Percentiles rank a stretch among this genome's conserved stretches.
Evolutionary conservation across 2,113 vertebrate species (phyloP).

Genomic region (Pyrgilauda ruficollis): DNA sequence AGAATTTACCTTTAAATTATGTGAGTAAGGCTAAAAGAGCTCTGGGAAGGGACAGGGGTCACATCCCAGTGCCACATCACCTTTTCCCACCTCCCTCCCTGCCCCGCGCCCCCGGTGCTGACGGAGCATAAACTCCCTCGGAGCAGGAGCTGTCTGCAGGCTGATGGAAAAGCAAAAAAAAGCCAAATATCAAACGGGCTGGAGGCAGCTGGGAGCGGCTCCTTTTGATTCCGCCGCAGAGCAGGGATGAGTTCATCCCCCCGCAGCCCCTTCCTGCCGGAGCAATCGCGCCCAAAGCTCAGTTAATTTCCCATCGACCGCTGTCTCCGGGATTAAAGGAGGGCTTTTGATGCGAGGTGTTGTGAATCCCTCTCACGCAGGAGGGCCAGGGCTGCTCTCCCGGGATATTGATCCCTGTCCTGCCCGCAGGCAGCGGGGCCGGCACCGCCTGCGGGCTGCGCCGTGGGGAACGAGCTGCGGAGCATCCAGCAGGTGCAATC

Average conservation of each 20-base stretch:
- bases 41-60: background rate
- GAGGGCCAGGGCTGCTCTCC: background rate
- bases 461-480: background rate
- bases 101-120: fast-evolving
- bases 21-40: background rate
- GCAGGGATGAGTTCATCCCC: background rate
- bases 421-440: background rate
- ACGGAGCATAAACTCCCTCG: background rate
- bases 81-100: fast-evolving
- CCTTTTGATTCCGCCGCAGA: background rate
- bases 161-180: background rate
- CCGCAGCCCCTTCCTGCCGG: background rate
- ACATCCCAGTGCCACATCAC: fast-evolving
- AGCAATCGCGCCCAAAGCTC: background rate
- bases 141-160: background rate
- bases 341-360: background rate
- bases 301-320: constrained; percentile 27
- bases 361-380: background rate
- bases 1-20: too few species aligned
- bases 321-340: background rate
- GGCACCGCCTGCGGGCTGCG: background rate
- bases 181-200: background rate
- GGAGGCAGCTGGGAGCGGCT: background rate
- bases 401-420: background rate
- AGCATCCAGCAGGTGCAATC: fast-evolving